These are phyloP conservation scores for Parus major DNA, from an alignment of 2,113 vertebrate species.

Conservation along the genomic window DNA sequence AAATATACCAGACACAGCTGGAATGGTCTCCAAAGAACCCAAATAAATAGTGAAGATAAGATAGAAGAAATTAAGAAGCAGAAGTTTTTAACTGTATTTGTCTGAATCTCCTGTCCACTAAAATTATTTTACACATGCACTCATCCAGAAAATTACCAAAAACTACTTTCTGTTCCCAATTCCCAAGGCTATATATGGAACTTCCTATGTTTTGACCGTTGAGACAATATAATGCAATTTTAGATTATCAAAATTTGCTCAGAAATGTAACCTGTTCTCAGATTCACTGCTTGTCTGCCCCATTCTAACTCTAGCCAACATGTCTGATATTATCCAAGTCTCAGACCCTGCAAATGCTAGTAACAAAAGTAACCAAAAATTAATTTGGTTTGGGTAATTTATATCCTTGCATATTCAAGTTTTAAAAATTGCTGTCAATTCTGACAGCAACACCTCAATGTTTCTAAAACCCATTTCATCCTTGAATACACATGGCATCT, in stretches of 20 bases:
- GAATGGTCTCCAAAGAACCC: neutral
- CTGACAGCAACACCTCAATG: neutral
- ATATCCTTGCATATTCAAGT: neutral
- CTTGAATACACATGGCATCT: neutral
- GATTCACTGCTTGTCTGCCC: rapidly evolving
- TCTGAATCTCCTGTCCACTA: neutral
- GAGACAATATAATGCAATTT: neutral
- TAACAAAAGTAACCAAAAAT: neutral
- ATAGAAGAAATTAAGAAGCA: neutral
- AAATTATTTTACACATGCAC: neutral
- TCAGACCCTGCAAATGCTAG: neutral
- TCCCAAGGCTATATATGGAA: neutral
- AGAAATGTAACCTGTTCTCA: neutral
- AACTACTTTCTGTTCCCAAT: neutral
- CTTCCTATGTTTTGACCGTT: neutral
- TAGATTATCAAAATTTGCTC: neutral
- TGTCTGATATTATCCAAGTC: neutral
- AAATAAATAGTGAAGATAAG: neutral
- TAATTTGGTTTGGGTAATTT: neutral
- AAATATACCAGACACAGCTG: neutral
- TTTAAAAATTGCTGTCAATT: neutral
- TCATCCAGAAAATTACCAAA: neutral
- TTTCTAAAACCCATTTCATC: neutral
- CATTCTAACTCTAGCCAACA: neutral
- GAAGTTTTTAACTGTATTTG: neutral